These are phyloP conservation scores for Pongo abelii DNA, from an alignment of 2,113 vertebrate species.

Conservation along the genomic window DNA sequence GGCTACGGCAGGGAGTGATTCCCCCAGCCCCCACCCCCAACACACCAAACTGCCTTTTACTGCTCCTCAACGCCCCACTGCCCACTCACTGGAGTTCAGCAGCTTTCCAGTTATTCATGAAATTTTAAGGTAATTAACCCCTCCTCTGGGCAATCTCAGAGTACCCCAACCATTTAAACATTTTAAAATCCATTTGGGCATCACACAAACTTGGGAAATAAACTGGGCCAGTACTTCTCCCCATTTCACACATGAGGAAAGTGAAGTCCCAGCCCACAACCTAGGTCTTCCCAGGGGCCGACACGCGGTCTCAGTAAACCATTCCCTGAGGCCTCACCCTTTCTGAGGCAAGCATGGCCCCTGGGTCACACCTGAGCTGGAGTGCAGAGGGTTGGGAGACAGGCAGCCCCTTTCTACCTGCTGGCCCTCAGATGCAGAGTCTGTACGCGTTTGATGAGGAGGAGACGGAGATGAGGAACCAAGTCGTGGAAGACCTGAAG, in stretches of 20 bases:
- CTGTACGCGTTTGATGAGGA: conserved; percentile 96
- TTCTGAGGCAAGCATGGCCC: background rate
- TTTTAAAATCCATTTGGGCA: background rate
- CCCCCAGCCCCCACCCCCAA: rapidly evolving
- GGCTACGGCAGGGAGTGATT: rapidly evolving
- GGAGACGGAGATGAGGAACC: conserved; percentile 97
- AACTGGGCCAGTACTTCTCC: background rate
- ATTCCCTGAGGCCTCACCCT: background rate
- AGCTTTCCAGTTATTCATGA: background rate
- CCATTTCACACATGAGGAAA: background rate
- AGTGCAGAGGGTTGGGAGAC: background rate
- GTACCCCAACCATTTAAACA: background rate
- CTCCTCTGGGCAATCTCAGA: background rate
- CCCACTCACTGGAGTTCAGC: background rate
- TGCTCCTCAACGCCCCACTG: background rate
- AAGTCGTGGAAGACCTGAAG: conserved; percentile 97
- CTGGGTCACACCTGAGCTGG: background rate
- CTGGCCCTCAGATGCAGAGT: conserved; percentile 94
- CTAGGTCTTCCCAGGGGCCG: background rate
- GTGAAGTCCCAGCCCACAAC: background rate
- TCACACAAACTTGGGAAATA: background rate
- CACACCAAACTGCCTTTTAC: too few species aligned
- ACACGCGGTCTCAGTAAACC: background rate
- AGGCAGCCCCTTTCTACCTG: background rate
- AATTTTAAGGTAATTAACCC: background rate